A percentile compares a stretch with the other conserved stretches of the same genome.
These are phyloP conservation scores for Achroia grisella DNA, from an alignment of 1,140 invertebrate species.

Conservation along the genomic window DNA sequence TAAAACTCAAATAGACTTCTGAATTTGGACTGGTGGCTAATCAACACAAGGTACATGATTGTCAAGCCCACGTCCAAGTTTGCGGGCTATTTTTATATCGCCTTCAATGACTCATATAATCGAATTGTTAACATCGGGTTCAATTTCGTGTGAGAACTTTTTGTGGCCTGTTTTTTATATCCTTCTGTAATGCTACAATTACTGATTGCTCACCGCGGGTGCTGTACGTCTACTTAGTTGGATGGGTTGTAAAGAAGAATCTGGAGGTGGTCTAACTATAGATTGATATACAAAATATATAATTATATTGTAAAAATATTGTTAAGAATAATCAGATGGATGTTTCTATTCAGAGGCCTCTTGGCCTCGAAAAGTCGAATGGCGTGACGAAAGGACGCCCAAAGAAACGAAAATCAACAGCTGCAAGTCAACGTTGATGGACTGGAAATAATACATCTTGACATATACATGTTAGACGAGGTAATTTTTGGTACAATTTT, in stretches of 20 bases:
- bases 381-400: slow-evolving; percentile 29
- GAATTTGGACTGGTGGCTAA: slow-evolving; percentile 28
- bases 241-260: neutral
- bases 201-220: neutral
- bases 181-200: slow-evolving; percentile 2
- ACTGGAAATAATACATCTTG: slow-evolving; percentile 15
- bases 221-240: slow-evolving; percentile 1
- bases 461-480: slow-evolving; percentile 1
- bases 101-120: slow-evolving; percentile 41
- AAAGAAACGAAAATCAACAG: slow-evolving; percentile 14
- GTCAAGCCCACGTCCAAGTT: slow-evolving; percentile 3
- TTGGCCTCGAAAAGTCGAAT: slow-evolving; percentile 25
- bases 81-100: slow-evolving; percentile 35
- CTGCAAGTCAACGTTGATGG: slow-evolving; percentile 16
- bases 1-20: slow-evolving; percentile 9
- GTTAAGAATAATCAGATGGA: slow-evolving; percentile 12
- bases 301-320: neutral
- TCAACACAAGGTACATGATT: slow-evolving; percentile 11
- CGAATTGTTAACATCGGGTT: slow-evolving; percentile 39
- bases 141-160: slow-evolving; percentile 24
- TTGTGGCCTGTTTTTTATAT: slow-evolving; percentile 16
- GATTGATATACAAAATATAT: neutral
- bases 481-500: too few species aligned
- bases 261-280: too few species aligned
- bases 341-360: slow-evolving; percentile 22